Conservation (phyloP, 2,113 vertebrate species). For the Gopherus evgoodei region DNA sequence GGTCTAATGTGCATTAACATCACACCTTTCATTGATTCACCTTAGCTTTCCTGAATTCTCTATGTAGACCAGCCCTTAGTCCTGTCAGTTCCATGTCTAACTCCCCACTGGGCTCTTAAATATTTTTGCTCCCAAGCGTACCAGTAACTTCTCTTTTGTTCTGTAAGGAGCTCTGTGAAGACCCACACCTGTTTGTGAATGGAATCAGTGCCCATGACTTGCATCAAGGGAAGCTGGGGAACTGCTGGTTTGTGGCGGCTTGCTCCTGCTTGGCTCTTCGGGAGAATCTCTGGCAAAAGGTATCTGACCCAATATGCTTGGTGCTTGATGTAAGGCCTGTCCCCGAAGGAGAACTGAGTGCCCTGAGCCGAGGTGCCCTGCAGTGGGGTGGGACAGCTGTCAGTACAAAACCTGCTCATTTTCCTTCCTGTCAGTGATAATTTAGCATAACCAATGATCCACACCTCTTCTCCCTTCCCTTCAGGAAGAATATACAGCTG, state of each 20-base stretch:
- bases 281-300: conserved; percentile 88
- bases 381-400: neutral
- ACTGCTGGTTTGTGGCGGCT: conserved; percentile 93
- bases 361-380: neutral
- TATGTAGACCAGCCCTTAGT: neutral
- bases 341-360: neutral
- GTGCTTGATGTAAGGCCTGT: neutral
- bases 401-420: neutral
- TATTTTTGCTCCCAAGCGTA: neutral
- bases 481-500: neutral
- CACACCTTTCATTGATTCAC: neutral
- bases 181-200: conserved; percentile 87
- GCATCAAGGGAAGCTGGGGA: conserved; percentile 90
- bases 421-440: neutral
- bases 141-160: conserved; percentile 25
- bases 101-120: neutral
- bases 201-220: conserved; percentile 92
- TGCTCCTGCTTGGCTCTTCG: conserved; percentile 92
- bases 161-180: conserved; percentile 85
- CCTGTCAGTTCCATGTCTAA: neutral
- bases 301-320: conserved; percentile 35
- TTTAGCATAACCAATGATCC: neutral
- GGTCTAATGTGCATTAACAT: neutral
- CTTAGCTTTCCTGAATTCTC: neutral
- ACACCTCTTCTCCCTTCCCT: neutral